Conservation (phyloP, 2,888 invertebrate species). For the Lasioglossum leucozonium region DNA sequence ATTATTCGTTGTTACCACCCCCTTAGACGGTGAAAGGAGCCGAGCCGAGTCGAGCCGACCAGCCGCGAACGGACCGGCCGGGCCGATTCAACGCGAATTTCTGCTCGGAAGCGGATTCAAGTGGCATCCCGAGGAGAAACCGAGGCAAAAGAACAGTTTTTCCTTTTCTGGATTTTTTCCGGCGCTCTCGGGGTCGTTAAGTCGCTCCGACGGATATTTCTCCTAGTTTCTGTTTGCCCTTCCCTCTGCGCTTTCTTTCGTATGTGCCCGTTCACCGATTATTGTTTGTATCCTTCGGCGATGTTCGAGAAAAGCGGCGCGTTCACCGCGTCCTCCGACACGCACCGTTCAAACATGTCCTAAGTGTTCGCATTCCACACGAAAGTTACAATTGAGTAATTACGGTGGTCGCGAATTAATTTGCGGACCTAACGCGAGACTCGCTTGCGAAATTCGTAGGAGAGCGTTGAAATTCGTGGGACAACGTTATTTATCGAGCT, state of each 20-base stretch:
- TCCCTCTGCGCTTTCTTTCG: background rate
- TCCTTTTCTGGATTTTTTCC: background rate
- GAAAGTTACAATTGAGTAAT: background rate
- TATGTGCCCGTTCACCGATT: background rate
- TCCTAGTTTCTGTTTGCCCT: background rate
- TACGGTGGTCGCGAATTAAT: background rate
- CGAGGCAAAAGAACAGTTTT: conserved; percentile 3
- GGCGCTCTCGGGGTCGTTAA: conserved; percentile 3
- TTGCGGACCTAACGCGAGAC: background rate
- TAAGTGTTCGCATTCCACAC: background rate
- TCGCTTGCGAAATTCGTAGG: background rate
- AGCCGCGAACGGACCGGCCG: conserved; percentile 38
- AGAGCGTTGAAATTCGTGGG: background rate
- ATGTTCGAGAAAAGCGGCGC: too few relatives aligned
- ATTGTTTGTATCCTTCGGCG: background rate
- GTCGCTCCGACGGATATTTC: conserved; percentile 11
- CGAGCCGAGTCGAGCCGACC: background rate
- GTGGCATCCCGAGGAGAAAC: background rate
- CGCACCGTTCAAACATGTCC: background rate
- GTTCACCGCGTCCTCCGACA: too few relatives aligned
- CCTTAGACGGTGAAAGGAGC: conserved; percentile 5
- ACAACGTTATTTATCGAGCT: background rate
- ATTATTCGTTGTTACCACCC: conserved; percentile 40
- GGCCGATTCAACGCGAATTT: conserved; percentile 40
- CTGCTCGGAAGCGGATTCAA: conserved; percentile 16